Percentiles rank a stretch among this genome's conserved stretches.
phyloP scores from a whole-genome alignment of 2,797 vertebrate genomes.

The Paedocypris micromegethes region DNA sequence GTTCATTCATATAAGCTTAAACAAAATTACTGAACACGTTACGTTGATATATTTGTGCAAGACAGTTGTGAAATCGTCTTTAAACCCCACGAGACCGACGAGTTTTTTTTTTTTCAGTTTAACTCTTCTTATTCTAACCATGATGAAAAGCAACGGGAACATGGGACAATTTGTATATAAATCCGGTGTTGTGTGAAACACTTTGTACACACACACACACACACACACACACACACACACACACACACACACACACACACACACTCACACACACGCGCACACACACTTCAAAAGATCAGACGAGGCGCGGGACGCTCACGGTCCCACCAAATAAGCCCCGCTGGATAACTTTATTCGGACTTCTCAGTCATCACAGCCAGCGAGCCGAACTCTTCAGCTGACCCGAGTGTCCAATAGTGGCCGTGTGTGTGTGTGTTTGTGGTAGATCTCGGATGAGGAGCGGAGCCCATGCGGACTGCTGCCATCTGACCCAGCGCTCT shows the following conservation, averaged over 20 bases:
- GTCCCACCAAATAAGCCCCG: slow-evolving; percentile 47
- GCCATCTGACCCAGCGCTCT: slow-evolving; percentile 80
- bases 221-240: neutral
- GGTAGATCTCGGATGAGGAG: slow-evolving; percentile 78
- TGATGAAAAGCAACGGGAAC: no score
- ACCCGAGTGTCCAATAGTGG: slow-evolving; percentile 65
- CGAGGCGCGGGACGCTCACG: slow-evolving; percentile 60
- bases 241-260: slow-evolving; percentile 19
- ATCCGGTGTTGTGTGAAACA: no score
- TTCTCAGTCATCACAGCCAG: slow-evolving; percentile 36
- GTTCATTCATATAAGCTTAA: no score
- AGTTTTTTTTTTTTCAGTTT: no score
- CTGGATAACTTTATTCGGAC: slow-evolving; percentile 47
- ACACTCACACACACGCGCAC: slow-evolving; percentile 10
- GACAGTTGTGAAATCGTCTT: no score
- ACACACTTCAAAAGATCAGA: slow-evolving; percentile 64
- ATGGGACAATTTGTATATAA: no score
- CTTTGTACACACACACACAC: no score
- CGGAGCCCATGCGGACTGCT: slow-evolving; percentile 79
- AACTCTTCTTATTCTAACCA: no score
- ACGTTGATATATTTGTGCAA: no score
- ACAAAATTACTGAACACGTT: no score
- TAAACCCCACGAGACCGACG: no score
- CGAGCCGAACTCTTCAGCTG: slow-evolving; percentile 41
- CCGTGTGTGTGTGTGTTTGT: slow-evolving; percentile 74